Base-by-base conservation (phyloP, 1,140 invertebrate species). In the Drosophila murphyi region DNA sequence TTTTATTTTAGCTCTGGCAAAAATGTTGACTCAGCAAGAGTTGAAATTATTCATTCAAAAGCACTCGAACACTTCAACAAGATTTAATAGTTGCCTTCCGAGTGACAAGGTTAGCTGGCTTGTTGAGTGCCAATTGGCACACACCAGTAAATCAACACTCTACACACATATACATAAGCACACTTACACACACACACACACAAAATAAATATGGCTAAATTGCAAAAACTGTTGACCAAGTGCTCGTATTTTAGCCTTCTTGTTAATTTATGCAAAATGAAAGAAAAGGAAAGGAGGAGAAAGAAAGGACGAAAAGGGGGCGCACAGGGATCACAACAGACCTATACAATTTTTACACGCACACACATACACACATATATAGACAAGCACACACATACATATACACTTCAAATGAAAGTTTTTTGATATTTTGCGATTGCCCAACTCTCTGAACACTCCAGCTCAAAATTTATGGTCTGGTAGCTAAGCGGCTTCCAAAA, bases 231-330 rank as follows among this genome's bases (percentile, higher is more conserved):
- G 64, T 61, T 61, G 56, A 57, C 65, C 65, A 55, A 74, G 65
- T 43, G 59, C 52, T 70, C 59, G 35, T 69, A 71, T 61, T 52
- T 56, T 69, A 64, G 59, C 37, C 52, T 67, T 35, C 59, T 71
- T 32, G 51, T 56, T 52, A 74, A 68, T 70, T 74, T 75, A 75
- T 75, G 72, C 54, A 75, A 75, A 71, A 71, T 71, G 59, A 71
- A 75, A 75, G 63, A 39, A 62, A 75, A 64, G 72, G 52, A 51
- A 71, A 71, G 52, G 3, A 10, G 6, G 39, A 41, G 8, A 41
- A 10, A 41, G 39, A 2, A 4, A 43, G 3, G 4, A 45, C 34
- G 39, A 72, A 68, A n/a, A 28, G 35, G 35, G 54, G 8, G 5
- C 8, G 51, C 43, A 52, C 35, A 68, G 60, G 64, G 12, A 34